Evolutionary conservation across 2,888 invertebrate species (phyloP).

Genomic region (Napeogenes inachia): DNA sequence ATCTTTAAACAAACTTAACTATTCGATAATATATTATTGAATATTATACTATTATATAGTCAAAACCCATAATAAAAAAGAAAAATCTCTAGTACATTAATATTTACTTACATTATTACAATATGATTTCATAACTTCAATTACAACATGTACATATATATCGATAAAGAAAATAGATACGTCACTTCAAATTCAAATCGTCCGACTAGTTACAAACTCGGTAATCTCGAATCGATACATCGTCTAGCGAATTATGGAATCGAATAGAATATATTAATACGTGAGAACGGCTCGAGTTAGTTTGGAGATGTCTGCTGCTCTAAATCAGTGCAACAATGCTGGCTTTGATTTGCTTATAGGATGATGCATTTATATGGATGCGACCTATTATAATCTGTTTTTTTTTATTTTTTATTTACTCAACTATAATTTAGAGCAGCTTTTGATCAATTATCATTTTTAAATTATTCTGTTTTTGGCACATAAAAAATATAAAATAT

Average conservation of each 20-base stretch:
- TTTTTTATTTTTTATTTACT: neutral
- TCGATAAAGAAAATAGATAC: neutral
- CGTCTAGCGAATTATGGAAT: slow-evolving; percentile 65
- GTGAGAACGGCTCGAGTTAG: slow-evolving; percentile 69
- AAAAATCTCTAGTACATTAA: too few relatives aligned
- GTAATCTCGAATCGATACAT: slow-evolving; percentile 69
- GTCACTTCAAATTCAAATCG: slow-evolving; percentile 20
- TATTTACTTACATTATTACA: too few relatives aligned
- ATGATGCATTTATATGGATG: slow-evolving; percentile 49
- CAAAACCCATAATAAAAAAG: too few relatives aligned
- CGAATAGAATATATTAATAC: slow-evolving; percentile 76
- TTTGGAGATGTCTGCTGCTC: slow-evolving; percentile 71
- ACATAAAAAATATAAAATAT: too few relatives aligned
- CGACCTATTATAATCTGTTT: slow-evolving; percentile 11
- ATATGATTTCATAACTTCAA: too few relatives aligned
- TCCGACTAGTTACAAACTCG: slow-evolving; percentile 34
- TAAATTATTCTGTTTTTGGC: too few relatives aligned
- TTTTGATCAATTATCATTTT: neutral
- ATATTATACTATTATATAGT: too few relatives aligned
- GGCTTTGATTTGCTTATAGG: slow-evolving; percentile 67
- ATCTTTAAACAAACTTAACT: too few relatives aligned
- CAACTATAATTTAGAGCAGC: too few relatives aligned
- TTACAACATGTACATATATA: neutral
- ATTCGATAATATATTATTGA: neutral
- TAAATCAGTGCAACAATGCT: slow-evolving; percentile 71